Percentiles rank a stretch among this genome's conserved stretches.
Conservation (phyloP, 2,888 invertebrate species). For the Agrenia bidenticulata region DNA sequence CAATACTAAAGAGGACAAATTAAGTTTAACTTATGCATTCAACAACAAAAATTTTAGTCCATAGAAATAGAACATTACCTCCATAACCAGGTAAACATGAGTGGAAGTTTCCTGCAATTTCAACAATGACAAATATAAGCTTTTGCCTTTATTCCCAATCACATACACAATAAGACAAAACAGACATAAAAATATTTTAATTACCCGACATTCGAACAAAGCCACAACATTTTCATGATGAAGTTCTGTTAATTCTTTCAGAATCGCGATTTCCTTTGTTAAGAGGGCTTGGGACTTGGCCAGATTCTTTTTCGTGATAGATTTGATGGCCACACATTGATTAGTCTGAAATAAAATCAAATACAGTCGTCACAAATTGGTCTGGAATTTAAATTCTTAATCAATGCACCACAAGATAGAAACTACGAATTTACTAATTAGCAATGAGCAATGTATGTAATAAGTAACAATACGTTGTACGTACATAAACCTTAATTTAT, state of each 20-base stretch:
- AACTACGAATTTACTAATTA: no score
- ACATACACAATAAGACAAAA: no score
- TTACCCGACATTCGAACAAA: constrained; percentile 89
- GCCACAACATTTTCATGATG: constrained; percentile 99
- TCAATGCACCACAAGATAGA: no score
- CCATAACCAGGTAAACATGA: constrained; percentile 97
- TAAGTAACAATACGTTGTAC: no score
- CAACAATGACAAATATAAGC: not conserved
- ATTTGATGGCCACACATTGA: constrained; percentile 85
- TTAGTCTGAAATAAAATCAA: constrained; percentile 39
- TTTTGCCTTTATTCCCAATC: no score
- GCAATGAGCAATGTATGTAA: no score
- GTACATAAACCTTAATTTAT: no score
- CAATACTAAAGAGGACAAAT: constrained; percentile 74
- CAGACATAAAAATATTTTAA: no score
- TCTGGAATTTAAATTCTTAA: no score
- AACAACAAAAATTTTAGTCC: not conserved
- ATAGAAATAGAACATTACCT: constrained; percentile 67
- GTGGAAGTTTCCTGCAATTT: constrained; percentile 76
- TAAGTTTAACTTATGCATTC: constrained; percentile 34
- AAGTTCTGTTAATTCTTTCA: constrained; percentile 93
- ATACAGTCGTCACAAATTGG: constrained; percentile 7
- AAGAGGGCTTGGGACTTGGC: constrained; percentile 95
- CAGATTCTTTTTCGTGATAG: constrained; percentile 95
- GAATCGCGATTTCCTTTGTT: constrained; percentile 97